Percentiles rank a stretch among this genome's conserved stretches.
Evolutionary conservation across 1,140 invertebrate genomes (phyloP).

Genomic region (Anoplolepis gracilipes): DNA sequence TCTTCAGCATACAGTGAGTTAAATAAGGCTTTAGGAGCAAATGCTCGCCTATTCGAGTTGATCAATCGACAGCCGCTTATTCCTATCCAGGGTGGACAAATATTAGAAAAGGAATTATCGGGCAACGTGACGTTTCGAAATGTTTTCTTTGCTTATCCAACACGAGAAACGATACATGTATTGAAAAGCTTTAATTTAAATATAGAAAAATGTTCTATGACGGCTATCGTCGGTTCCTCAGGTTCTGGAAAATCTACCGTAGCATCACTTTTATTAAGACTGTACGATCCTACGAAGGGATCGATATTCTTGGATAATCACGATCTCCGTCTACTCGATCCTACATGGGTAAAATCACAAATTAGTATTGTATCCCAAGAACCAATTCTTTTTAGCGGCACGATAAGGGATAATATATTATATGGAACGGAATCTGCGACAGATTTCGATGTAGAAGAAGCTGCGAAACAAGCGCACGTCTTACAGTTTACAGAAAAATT

Average conservation of each 20-base stretch:
- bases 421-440: conserved; percentile 88
- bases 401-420: conserved; percentile 94
- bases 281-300: conserved; percentile 93
- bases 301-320: conserved; percentile 89
- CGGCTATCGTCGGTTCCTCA: conserved; percentile 94
- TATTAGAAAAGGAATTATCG: conserved; percentile 77
- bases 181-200: conserved; percentile 90
- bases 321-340: conserved; percentile 89
- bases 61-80: conserved; percentile 93
- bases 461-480: conserved; percentile 92
- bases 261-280: conserved; percentile 90
- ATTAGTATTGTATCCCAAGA: conserved; percentile 95
- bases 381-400: conserved; percentile 93
- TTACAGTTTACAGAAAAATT: conserved; percentile 92
- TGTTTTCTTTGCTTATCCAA: conserved; percentile 91
- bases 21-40: conserved; percentile 97
- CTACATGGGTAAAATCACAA: conserved; percentile 90
- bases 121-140: conserved; percentile 91
- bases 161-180: conserved; percentile 88
- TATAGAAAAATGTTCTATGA: conserved; percentile 90
- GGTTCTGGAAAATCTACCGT: conserved; percentile 95
- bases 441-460: conserved; percentile 87
- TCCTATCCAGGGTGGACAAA: conserved; percentile 87
- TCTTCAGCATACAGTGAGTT: conserved; percentile 97
- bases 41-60: conserved; percentile 94